Evolutionary conservation across 2,113 vertebrate species (phyloP).

Genomic region (Spheniscus mendiculus): DNA sequence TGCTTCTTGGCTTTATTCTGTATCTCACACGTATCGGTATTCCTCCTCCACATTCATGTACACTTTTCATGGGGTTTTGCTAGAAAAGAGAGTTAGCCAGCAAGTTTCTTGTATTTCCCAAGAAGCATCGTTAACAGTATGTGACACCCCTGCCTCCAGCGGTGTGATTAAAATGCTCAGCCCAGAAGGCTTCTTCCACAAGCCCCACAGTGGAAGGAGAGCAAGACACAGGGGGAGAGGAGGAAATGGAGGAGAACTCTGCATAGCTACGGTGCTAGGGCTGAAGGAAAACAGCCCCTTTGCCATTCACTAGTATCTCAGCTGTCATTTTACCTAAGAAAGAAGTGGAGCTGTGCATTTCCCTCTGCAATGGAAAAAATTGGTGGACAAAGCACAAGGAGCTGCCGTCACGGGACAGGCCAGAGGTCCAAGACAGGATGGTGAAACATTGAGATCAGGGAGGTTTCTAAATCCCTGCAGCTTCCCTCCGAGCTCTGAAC

Average conservation of each 20-base stretch:
- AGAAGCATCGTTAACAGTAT: neutral
- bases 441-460: neutral
- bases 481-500: neutral
- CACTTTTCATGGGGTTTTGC: neutral
- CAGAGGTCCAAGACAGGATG: neutral
- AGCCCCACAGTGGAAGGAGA: neutral
- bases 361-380: neutral
- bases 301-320: neutral
- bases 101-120: neutral
- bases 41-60: neutral
- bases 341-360: neutral
- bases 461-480: neutral
- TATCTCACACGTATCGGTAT: neutral
- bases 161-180: neutral
- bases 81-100: neutral
- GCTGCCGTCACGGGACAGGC: fast-evolving
- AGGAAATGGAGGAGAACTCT: neutral
- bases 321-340: neutral
- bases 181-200: neutral
- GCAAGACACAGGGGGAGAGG: neutral
- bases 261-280: neutral
- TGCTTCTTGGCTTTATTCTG: neutral
- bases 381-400: neutral
- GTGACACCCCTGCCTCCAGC: neutral
- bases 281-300: neutral